Evolutionary conservation across 2,888 invertebrate genomes (phyloP).

Genomic region (Ichneumon xanthorius): DNA sequence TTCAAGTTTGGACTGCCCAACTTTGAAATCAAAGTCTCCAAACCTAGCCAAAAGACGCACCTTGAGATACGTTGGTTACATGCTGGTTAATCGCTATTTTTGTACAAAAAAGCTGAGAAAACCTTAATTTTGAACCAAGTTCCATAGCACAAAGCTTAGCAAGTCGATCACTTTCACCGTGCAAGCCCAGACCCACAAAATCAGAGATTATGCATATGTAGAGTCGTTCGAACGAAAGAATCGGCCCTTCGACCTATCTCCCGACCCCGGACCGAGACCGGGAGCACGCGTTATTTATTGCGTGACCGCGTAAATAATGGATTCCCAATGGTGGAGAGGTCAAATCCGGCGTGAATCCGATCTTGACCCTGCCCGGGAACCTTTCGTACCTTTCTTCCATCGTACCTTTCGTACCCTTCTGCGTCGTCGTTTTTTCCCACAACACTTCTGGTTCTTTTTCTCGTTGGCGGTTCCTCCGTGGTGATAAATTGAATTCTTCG

Average conservation of each 20-base stretch:
- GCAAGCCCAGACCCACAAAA: not conserved
- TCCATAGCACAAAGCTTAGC: not conserved
- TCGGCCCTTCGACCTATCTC: slow-evolving; percentile 64
- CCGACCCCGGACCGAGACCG: slow-evolving; percentile 76
- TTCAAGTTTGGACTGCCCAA: not conserved
- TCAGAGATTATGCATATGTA: slow-evolving; percentile 47
- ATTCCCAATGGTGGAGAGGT: slow-evolving; percentile 59
- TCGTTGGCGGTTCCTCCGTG: slow-evolving; percentile 1
- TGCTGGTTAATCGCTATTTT: not conserved
- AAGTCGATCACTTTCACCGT: slow-evolving; percentile 30
- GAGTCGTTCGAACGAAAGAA: slow-evolving; percentile 18
- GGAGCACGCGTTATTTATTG: slow-evolving; percentile 74
- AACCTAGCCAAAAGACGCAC: too few relatives aligned
- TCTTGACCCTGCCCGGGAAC: slow-evolving; percentile 66
- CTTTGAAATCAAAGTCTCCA: not conserved
- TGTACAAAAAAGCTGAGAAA: not conserved
- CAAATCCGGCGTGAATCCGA: slow-evolving; percentile 66
- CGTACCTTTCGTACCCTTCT: not conserved
- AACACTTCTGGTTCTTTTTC: slow-evolving; percentile 24
- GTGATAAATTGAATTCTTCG: slow-evolving; percentile 58
- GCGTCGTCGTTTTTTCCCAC: slow-evolving; percentile 21
- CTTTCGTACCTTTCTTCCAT: slow-evolving; percentile 32
- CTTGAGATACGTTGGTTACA: too few relatives aligned
- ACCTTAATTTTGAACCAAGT: not conserved
- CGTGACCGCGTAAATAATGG: slow-evolving; percentile 79